phyloP scores from a whole-genome alignment of 2,797 vertebrate genomes.

The Dicrostonyx torquatus region DNA sequence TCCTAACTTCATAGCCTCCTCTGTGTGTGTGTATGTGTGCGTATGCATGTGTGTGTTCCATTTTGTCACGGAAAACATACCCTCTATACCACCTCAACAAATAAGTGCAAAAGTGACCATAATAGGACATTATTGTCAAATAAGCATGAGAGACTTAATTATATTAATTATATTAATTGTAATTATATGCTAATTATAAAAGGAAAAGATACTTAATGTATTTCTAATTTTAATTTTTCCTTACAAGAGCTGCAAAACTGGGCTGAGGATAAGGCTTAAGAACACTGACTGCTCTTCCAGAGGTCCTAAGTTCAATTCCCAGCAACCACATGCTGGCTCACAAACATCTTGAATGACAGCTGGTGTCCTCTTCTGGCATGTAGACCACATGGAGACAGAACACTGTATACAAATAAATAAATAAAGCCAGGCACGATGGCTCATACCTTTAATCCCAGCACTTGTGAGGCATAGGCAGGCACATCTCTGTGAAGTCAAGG shows the following conservation, averaged over 20 bases:
- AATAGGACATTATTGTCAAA: not conserved
- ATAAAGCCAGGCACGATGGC: not conserved
- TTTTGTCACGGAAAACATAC: not conserved
- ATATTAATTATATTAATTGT: too few species aligned
- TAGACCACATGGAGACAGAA: not conserved
- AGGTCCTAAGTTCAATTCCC: not conserved
- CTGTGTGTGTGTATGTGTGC: too few species aligned
- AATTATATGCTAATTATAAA: too few species aligned
- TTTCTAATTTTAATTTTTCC: conserved; percentile 37
- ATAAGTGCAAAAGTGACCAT: not conserved
- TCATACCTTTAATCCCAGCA: not conserved
- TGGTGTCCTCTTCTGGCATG: not conserved
- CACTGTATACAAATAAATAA: not conserved
- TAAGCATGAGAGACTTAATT: not conserved
- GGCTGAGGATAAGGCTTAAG: not conserved
- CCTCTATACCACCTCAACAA: not conserved
- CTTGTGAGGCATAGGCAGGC: not conserved
- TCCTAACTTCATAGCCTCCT: not conserved
- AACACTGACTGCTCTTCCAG: not conserved
- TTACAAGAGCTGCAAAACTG: not conserved
- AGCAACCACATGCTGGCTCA: not conserved
- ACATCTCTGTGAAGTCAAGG: not conserved
- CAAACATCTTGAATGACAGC: not conserved
- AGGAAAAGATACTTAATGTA: not conserved
- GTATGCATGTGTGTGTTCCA: too few species aligned